These are phyloP conservation scores for Euleptes europaea DNA, from an alignment of 2,113 vertebrate species.

Conservation along the genomic window DNA sequence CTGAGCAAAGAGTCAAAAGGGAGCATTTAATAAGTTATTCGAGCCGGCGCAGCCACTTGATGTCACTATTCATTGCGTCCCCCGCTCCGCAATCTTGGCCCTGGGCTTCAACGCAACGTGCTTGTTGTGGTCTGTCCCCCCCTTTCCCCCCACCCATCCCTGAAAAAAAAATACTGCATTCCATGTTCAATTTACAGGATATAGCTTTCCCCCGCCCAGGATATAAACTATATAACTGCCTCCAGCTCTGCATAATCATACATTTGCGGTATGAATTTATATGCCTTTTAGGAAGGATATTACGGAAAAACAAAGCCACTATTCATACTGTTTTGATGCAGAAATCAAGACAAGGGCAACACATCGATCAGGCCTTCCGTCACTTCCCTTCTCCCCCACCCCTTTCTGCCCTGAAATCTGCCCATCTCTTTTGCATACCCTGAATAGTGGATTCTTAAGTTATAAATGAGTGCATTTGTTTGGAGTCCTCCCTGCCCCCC, in stretches of 20 bases:
- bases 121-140: not conserved
- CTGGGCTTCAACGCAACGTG: not conserved
- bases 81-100: not conserved
- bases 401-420: conserved; percentile 5
- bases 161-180: conserved; percentile 18
- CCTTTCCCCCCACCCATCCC: not conserved
- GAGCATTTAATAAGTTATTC: conserved; percentile 31
- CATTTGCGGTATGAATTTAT: conserved; percentile 32
- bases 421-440: conserved; percentile 10
- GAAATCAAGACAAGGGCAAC: conserved; percentile 39
- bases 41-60: conserved; percentile 10
- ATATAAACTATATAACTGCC: conserved; percentile 7
- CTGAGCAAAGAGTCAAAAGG: conserved; percentile 44
- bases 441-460: conserved; percentile 20
- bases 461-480: conserved; percentile 26
- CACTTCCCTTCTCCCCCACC: not conserved
- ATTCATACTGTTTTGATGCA: conserved; percentile 20
- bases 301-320: conserved; percentile 19
- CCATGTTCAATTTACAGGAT: conserved; percentile 28
- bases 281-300: conserved; percentile 34
- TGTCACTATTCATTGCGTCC: conserved; percentile 32
- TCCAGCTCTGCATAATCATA: conserved; percentile 26
- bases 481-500: conserved; percentile 3
- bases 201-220: not conserved
- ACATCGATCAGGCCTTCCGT: conserved; percentile 1